Base-by-base conservation (phyloP, 2,888 invertebrate species). In the Oscheius sp. region DNA sequence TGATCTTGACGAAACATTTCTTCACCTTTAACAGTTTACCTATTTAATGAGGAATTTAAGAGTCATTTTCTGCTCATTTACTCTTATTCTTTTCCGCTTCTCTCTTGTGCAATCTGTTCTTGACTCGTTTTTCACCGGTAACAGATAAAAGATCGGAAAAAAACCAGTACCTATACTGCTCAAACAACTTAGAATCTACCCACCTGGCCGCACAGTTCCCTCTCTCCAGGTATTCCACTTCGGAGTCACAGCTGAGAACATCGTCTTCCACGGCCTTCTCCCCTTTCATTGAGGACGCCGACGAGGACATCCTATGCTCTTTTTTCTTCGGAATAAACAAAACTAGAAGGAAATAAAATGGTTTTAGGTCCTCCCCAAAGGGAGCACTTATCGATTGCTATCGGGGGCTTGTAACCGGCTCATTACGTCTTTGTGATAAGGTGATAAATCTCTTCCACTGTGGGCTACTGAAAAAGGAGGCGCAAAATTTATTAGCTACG, bases 171-270 rank as follows among this genome's bases (percentile, higher is more conserved):
- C 21, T 32, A 10, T 53, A 4, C 29, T 10, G 21, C 10, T 47
- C 5, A 62, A 13, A 32, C 32, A 3, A 58, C 5, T 32, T 35
- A 4, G 33, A 33, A 47, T 42, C n/a, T 4, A 62, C 51, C 11
- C 21, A 70, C 73, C 73, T 73, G 21, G 21, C 53, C 5, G 53
- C 48, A 55, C 73, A 73, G 53, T 63, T 55, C 1, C 58, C 73
- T 42, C 55, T 47, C 11, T 73, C 63, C 1, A 63, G 21, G 7
- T 33, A 35, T 11, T 63, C 73, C 29, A 63, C 73, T 35, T 73
- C 73, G 5, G 63, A 42, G 5, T 51, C 63, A 2, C 50, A 35
- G 51, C 55, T 55, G n/a, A 57, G 21, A 9, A 42, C 32, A 29
- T 70, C 70, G 7, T 59, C 70, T 37, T 35, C 29, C 10, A 53